These are phyloP conservation scores for Nemurella pictetii DNA, from an alignment of 2,888 invertebrate genomes.

Conservation along the genomic window DNA sequence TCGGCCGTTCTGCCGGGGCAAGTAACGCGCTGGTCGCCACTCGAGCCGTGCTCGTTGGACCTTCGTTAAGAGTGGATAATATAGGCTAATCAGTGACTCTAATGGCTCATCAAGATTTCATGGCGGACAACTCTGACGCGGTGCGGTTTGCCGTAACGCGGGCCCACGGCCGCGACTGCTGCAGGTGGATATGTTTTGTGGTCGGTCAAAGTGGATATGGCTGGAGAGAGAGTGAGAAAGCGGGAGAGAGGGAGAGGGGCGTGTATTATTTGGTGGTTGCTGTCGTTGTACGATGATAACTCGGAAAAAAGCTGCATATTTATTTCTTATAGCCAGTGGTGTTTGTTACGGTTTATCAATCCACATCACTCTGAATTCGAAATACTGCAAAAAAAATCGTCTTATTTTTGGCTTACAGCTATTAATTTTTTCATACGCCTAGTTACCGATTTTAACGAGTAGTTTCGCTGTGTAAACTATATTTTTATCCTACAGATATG, in stretches of 20 bases:
- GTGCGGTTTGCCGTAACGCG: background rate
- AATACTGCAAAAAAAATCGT: background rate
- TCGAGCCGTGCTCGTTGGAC: background rate
- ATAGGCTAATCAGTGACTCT: background rate
- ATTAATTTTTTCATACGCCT: background rate
- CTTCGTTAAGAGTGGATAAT: background rate
- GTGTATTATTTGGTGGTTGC: background rate
- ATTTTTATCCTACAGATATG: background rate
- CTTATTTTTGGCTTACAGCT: background rate
- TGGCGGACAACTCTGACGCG: background rate
- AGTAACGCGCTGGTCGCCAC: background rate
- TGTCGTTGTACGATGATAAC: background rate
- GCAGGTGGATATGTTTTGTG: background rate
- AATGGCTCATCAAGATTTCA: slow-evolving; percentile 12
- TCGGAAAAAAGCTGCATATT: background rate
- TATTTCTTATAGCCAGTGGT: no score
- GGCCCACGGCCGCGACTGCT: background rate
- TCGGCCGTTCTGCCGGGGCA: no score
- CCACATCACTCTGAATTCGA: background rate
- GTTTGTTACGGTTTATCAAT: background rate
- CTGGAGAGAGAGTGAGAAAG: background rate
- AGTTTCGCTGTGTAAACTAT: background rate
- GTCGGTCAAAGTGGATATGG: background rate
- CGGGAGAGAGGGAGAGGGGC: background rate
- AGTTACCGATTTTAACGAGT: background rate